Base-by-base conservation (phyloP, 2,113 vertebrate species). In the Genyomyrus donnyi region DNA sequence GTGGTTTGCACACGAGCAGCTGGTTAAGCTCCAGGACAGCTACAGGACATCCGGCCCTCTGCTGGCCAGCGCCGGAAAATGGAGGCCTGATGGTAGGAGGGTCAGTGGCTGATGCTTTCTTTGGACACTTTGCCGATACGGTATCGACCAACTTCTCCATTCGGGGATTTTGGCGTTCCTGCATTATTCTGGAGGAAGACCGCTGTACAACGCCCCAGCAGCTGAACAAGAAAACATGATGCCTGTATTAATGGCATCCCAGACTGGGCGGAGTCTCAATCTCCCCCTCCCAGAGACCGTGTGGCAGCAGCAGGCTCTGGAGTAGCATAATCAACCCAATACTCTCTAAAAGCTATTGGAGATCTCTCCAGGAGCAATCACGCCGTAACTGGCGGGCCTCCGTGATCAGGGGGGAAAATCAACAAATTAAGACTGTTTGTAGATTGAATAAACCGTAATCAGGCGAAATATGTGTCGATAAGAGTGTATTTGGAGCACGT, bases 341-440 rank as follows among this genome's bases (percentile, higher is more conserved):
- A 5, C 50, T 48, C 49, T 49, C 49, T 52, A 45, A 56, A 56
- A 87, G n/a, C 49, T 50, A 31, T 24, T 11, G 46, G 66, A 50
- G 66, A 77, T 39, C 49, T 89, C 50, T 89, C 88, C 27, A 11
- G 5, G 74, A 39, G 70, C 50, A 83, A 56, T 89, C 88, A 50
- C 24, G 10, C 35, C 48, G 19, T 89, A 46, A 49, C 88, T 42
- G 15, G 83, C n/a, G 46, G 35, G 19, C 35, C 15, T 53, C 21
- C 66, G 74, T 45, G 21, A 70, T 50, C 42, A 74, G 62, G 66
- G 13, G 62, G 66, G 45, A 88, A 70, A 89, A 89, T 89, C 74
- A 88, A 89, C 77, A 39, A 89, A 89, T 56, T 83, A 42, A 49
- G 49, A 50, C 50, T 89, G 49, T 89, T 56, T 84, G 48, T 87